Evolutionary conservation across 92 coral and sea anemone species (phyloP).

Genomic region (Parazoanthus atlanticus): DNA sequence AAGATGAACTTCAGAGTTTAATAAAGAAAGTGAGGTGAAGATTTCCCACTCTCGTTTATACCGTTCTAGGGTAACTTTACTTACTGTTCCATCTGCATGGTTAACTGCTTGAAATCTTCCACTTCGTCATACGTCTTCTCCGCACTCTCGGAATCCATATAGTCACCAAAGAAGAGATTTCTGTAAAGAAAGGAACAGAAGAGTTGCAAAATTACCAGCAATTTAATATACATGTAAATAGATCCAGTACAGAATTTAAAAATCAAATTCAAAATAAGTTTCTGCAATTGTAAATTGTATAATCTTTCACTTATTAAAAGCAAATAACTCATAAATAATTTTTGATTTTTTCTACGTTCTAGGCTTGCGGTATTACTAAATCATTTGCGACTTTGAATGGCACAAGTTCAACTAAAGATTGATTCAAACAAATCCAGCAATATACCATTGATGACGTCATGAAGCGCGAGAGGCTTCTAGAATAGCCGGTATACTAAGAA

Average conservation of each 20-base stretch:
- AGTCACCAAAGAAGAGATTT: slow-evolving; percentile 96
- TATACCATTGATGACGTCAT: slow-evolving; percentile 23
- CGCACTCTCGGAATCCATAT: slow-evolving; percentile 88
- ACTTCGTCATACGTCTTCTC: slow-evolving; percentile 95
- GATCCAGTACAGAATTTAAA: not conserved
- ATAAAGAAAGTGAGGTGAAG: too few species aligned
- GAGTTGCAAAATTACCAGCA: not conserved
- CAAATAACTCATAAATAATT: not conserved
- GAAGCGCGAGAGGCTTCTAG: slow-evolving; percentile 27
- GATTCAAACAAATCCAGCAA: not conserved
- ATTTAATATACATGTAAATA: too few species aligned
- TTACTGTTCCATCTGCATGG: slow-evolving; percentile 91
- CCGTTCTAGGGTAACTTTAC: slow-evolving; percentile 4
- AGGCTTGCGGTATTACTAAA: not conserved
- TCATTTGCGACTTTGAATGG: not conserved
- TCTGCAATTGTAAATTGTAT: not conserved
- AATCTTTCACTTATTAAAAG: not conserved
- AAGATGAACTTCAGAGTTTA: too few species aligned
- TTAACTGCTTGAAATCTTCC: slow-evolving; percentile 73
- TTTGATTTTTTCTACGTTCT: not conserved
- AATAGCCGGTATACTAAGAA: not conserved
- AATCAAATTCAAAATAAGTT: not conserved
- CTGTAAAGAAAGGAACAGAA: slow-evolving; percentile 38
- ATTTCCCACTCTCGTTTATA: not conserved
- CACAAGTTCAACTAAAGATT: not conserved